phyloP scores from a whole-genome alignment of 2,113 vertebrate genomes.

The Oplegnathus fasciatus region DNA sequence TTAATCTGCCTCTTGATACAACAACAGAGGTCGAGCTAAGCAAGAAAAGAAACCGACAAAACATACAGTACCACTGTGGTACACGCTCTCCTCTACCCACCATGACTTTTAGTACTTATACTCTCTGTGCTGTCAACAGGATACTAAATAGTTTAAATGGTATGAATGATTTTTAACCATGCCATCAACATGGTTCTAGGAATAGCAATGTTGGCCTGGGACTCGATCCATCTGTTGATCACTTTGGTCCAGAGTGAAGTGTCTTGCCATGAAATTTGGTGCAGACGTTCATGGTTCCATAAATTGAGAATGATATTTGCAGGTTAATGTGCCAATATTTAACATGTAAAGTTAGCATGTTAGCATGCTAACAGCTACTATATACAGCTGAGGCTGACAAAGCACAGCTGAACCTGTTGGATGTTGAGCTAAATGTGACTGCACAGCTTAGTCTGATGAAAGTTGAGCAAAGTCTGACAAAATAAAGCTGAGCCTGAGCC shows the following conservation, averaged over 20 bases:
- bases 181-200: background rate
- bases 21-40: background rate
- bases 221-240: background rate
- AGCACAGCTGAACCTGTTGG: background rate
- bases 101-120: background rate
- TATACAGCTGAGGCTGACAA: too few relatives aligned
- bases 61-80: too few relatives aligned
- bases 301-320: background rate
- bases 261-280: background rate
- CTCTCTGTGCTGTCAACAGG: background rate
- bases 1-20: background rate
- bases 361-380: background rate
- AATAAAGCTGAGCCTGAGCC: background rate
- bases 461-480: background rate
- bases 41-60: background rate
- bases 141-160: background rate
- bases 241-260: background rate
- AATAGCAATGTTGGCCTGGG: background rate
- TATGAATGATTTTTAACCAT: background rate
- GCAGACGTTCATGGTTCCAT: background rate
- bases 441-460: background rate
- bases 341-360: background rate
- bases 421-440: background rate
- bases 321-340: too few relatives aligned
- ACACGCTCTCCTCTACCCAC: background rate